phyloP scores from a whole-genome alignment of 2,888 invertebrate species.

The Monopis laevigella region DNA sequence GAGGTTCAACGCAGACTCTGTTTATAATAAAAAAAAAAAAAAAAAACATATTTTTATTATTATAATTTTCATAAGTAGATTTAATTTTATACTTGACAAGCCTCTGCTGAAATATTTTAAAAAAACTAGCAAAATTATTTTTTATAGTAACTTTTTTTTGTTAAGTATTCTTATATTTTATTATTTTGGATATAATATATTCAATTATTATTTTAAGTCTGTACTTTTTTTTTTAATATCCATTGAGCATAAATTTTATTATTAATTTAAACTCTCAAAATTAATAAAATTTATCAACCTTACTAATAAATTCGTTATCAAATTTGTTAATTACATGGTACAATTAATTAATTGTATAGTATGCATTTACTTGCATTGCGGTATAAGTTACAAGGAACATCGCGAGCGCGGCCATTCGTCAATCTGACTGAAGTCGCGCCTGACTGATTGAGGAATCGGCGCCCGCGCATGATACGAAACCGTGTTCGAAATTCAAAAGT shows the following conservation, averaged over 20 bases:
- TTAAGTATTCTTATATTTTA: too few species aligned
- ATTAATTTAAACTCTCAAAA: not conserved
- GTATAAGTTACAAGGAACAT: not conserved
- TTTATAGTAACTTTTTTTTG: too few species aligned
- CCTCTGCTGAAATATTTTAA: too few species aligned
- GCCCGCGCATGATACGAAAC: constrained; percentile 2
- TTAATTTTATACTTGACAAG: too few species aligned
- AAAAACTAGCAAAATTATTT: too few species aligned
- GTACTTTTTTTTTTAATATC: not conserved
- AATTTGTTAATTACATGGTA: not conserved
- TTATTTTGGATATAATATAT: too few species aligned
- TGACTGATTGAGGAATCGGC: constrained; percentile 4
- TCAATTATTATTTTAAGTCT: too few species aligned
- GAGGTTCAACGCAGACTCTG: too few species aligned
- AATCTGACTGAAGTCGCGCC: not conserved
- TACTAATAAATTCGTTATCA: not conserved
- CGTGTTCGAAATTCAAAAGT: not conserved
- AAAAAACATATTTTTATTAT: too few species aligned
- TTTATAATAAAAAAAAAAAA: too few species aligned
- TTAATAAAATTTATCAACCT: not conserved
- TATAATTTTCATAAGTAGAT: too few species aligned
- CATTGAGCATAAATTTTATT: not conserved
- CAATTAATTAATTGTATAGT: not conserved
- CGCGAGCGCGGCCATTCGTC: constrained; percentile 7
- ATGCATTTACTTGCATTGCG: not conserved